Evolutionary conservation across 2,113 vertebrate species (phyloP), one percentile per base, ranked within the genome.

Genomic region (Mesocricetus auratus): DNA sequence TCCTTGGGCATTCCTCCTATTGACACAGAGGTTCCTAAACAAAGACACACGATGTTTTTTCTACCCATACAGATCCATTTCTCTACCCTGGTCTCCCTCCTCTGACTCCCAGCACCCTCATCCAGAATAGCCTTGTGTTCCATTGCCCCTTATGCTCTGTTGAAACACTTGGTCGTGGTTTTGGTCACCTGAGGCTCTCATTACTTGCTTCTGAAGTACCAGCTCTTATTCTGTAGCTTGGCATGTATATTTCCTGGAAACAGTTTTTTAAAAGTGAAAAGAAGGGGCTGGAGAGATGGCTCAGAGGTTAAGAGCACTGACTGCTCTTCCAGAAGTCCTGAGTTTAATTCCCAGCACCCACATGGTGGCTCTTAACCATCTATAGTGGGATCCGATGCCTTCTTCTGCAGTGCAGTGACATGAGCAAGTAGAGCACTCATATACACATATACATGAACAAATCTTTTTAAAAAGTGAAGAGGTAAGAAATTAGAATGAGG

Each of bases 181-280:
- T 95, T 86, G 47, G 66, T 58, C 42, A 86, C 21, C 47, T 39
- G 31, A 53, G 33, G 64, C 22, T 71, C 64, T 89, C 58, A 39
- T 92, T 79, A 88, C 12, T 50, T 71, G 19, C 86, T n/a, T 77
- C 21, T 26, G 29, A 21, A 53, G 73, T 96, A 11, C n/a, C 89
- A 78, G 24, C 73, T 89, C 62, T 87, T 94, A 33, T 17, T 94
- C 42, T 58, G 26, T 33, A 93, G 26, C 95, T 87, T 24, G 21
- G 75, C 24, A 1, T 77, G 4, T 73, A 24, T 77, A n/a, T 5
- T 22, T n/a, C 31, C 66, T 78, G 66, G 68, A 94, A 91, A 66
- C 86, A 90, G n/a, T 88, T 69, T 66, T 66, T 85, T 62, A 97
- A 68, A 89, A 6, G 9, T 73, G 36, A 83, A 74, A 79, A 42